phyloP scores from a whole-genome alignment of 2,113 vertebrate genomes.

The Nansenia antarctica region DNA sequence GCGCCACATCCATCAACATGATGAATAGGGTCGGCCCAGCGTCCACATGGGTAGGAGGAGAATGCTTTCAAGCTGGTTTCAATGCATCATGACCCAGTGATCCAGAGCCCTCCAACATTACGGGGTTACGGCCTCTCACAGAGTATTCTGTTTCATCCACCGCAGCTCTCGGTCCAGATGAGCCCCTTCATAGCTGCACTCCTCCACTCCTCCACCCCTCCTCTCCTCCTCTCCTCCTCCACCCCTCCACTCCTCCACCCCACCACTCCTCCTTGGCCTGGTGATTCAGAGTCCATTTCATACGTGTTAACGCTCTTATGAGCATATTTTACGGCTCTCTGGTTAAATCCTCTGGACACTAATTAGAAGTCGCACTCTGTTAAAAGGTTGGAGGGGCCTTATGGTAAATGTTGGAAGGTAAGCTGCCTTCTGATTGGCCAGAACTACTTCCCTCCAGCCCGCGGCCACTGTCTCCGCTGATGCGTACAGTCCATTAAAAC shows the following conservation, averaged over 20 bases:
- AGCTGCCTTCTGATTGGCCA: slow-evolving; percentile 21
- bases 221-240: neutral
- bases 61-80: slow-evolving; percentile 5
- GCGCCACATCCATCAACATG: neutral
- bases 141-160: neutral
- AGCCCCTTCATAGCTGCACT: neutral
- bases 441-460: slow-evolving; percentile 32
- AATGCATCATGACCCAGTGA: slow-evolving; percentile 10
- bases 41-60: neutral
- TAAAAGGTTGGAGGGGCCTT: slow-evolving; percentile 21
- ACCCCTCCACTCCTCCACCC: slow-evolving; percentile 20
- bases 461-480: slow-evolving; percentile 33
- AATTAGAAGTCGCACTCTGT: slow-evolving; percentile 32
- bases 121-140: neutral
- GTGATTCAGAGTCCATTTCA: slow-evolving; percentile 35
- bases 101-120: neutral
- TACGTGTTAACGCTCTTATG: slow-evolving; percentile 48
- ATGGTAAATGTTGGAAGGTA: slow-evolving; percentile 56
- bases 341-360: slow-evolving; percentile 16
- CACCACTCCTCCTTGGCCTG: too few species aligned
- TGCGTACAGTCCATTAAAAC: slow-evolving; percentile 52
- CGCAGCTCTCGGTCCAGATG: neutral
- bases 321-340: slow-evolving; percentile 40
- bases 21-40: slow-evolving; percentile 11
- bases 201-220: neutral